These are phyloP conservation scores for Drosophila pruinosa DNA, from an alignment of 1,140 invertebrate genomes.

Conservation along the genomic window DNA sequence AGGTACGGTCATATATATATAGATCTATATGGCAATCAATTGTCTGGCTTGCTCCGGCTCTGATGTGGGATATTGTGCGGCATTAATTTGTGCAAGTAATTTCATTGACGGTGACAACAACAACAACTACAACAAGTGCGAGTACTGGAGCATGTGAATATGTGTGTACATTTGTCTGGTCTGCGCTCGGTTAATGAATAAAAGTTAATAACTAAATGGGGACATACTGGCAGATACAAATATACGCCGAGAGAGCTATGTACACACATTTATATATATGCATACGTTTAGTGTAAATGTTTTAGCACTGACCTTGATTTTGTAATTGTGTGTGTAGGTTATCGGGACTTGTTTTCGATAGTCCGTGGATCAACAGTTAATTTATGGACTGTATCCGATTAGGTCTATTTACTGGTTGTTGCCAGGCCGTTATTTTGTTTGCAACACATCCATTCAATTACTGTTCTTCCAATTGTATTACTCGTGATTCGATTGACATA, in stretches of 20 bases:
- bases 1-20: conserved; percentile 22
- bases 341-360: conserved; percentile 38
- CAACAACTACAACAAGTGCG: conserved; percentile 16
- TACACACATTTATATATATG: not conserved
- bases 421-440: not conserved
- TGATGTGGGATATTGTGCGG: conserved; percentile 59
- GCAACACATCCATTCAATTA: conserved; percentile 5
- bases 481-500: not conserved
- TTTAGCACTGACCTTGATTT: conserved; percentile 69
- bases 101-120: conserved; percentile 56
- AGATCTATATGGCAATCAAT: conserved; percentile 60
- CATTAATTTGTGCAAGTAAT: conserved; percentile 79
- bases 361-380: conserved; percentile 22
- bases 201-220: conserved; percentile 59
- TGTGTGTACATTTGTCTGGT: conserved; percentile 10
- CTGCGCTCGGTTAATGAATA: conserved; percentile 45
- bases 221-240: too few species aligned
- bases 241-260: too few species aligned
- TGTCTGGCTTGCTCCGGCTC: conserved; percentile 52
- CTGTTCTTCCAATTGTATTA: not conserved
- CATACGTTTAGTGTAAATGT: conserved; percentile 49
- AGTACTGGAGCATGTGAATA: not conserved
- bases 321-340: conserved; percentile 32
- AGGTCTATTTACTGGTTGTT: conserved; percentile 4
- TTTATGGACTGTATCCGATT: conserved; percentile 27